Conservation (phyloP, 1,140 invertebrate genomes). For the Dufourea novaeangliae region DNA sequence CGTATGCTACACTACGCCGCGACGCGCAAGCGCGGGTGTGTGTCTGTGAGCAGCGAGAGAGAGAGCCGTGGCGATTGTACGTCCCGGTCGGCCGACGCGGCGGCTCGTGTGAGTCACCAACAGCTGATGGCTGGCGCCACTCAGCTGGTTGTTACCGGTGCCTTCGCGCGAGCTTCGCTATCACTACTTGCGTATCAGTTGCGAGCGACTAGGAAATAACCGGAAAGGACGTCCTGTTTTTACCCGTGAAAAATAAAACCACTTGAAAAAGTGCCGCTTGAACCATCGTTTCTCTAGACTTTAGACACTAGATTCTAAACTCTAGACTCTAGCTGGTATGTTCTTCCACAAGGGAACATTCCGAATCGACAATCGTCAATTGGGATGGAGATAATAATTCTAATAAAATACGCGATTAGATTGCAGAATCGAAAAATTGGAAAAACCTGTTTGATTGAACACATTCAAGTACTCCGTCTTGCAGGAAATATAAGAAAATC, state of each 20-base stretch:
- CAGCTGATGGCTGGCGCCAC: slow-evolving; percentile 80
- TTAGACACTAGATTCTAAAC: too few relatives aligned
- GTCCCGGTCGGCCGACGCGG: slow-evolving; percentile 30
- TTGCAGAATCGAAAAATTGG: too few relatives aligned
- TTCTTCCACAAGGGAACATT: too few relatives aligned
- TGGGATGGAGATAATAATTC: too few relatives aligned
- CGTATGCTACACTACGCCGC: neutral
- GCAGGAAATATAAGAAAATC: too few relatives aligned
- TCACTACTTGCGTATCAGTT: slow-evolving; percentile 71
- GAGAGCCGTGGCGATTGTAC: slow-evolving; percentile 24
- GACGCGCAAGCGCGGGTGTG: slow-evolving; percentile 18
- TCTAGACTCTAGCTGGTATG: too few relatives aligned
- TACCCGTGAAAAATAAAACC: neutral
- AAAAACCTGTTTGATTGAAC: too few relatives aligned
- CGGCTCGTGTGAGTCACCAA: slow-evolving; percentile 76
- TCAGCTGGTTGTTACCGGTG: slow-evolving; percentile 78
- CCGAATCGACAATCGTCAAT: too few relatives aligned
- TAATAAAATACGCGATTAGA: too few relatives aligned
- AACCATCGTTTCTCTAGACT: neutral
- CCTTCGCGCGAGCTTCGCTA: slow-evolving; percentile 66
- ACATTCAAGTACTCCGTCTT: too few relatives aligned
- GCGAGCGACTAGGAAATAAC: slow-evolving; percentile 60
- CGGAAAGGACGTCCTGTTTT: slow-evolving; percentile 44
- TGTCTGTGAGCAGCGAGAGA: slow-evolving; percentile 4
- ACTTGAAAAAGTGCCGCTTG: neutral